These are phyloP conservation scores for Gadopsis marmoratus DNA, from an alignment of 2,797 vertebrate species.

Conservation along the genomic window DNA sequence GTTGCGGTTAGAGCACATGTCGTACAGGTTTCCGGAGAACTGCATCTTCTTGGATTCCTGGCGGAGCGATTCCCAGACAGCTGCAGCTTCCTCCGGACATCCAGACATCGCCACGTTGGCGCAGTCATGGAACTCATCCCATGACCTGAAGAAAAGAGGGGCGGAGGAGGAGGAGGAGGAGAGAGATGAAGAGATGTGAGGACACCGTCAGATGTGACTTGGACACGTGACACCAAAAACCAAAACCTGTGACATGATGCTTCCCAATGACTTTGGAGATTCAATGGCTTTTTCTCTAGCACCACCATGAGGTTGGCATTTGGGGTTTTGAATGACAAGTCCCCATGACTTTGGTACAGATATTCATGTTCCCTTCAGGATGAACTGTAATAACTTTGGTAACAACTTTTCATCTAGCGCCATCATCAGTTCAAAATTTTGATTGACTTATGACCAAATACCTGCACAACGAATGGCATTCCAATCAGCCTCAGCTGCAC, in stretches of 20 bases:
- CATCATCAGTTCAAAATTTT: no score
- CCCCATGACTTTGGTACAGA: not conserved
- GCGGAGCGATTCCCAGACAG: conserved; percentile 93
- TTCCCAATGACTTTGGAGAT: not conserved
- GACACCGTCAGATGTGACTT: not conserved
- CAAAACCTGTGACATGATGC: not conserved
- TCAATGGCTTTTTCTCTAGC: not conserved
- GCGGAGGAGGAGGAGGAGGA: not conserved
- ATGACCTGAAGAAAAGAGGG: conserved; percentile 84
- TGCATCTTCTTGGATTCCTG: conserved; percentile 92
- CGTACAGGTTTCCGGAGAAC: conserved; percentile 93
- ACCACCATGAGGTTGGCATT: not conserved
- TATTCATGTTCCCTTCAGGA: not conserved
- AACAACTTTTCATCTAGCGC: no score
- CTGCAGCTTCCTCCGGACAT: conserved; percentile 90
- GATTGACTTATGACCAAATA: no score
- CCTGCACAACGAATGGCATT: no score
- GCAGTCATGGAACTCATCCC: conserved; percentile 93
- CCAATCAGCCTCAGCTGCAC: no score
- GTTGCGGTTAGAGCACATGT: conserved; percentile 87
- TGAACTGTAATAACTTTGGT: not conserved
- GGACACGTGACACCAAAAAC: not conserved
- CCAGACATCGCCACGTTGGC: conserved; percentile 88
- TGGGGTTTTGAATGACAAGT: not conserved
- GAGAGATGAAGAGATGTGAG: not conserved